These are phyloP conservation scores for Chlorops oryzae DNA, from an alignment of 1,140 invertebrate genomes.

Conservation along the genomic window DNA sequence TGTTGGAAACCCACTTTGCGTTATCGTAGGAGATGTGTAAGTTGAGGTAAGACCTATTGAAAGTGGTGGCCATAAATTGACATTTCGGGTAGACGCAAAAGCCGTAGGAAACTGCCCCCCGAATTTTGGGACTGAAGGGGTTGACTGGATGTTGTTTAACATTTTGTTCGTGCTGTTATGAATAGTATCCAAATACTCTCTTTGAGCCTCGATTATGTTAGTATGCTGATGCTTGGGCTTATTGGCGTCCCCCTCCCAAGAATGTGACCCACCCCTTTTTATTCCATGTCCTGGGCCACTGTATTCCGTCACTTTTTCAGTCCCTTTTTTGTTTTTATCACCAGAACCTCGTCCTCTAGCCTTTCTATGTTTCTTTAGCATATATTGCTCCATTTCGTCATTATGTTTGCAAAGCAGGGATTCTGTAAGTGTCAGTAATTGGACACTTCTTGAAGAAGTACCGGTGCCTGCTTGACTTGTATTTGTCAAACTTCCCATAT, in stretches of 20 bases:
- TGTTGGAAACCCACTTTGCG: conserved; percentile 33
- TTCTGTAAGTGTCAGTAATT: conserved; percentile 58
- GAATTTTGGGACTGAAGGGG: too few relatives aligned
- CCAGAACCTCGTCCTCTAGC: conserved; percentile 53
- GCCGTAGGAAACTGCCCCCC: conserved; percentile 1
- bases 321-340: conserved; percentile 44
- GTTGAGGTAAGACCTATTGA: conserved; percentile 52
- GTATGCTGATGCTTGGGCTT: conserved; percentile 53
- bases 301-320: conserved; percentile 36
- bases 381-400: conserved; percentile 70
- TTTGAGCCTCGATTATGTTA: conserved; percentile 13
- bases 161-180: conserved; percentile 13
- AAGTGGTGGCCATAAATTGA: conserved; percentile 58
- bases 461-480: conserved; percentile 37
- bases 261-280: conserved; percentile 54
- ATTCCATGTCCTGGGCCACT: conserved; percentile 47
- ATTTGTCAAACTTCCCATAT: conserved; percentile 48
- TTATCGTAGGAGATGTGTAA: conserved; percentile 36
- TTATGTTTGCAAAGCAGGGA: conserved; percentile 63
- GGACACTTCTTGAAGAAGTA: conserved; percentile 46
- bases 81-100: conserved; percentile 26
- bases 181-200: conserved; percentile 11
- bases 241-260: conserved; percentile 53
- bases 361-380: conserved; percentile 64
- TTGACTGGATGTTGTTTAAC: conserved; percentile 10